phyloP scores from a whole-genome alignment of 2,797 vertebrate genomes.

The Acomys russatus region DNA sequence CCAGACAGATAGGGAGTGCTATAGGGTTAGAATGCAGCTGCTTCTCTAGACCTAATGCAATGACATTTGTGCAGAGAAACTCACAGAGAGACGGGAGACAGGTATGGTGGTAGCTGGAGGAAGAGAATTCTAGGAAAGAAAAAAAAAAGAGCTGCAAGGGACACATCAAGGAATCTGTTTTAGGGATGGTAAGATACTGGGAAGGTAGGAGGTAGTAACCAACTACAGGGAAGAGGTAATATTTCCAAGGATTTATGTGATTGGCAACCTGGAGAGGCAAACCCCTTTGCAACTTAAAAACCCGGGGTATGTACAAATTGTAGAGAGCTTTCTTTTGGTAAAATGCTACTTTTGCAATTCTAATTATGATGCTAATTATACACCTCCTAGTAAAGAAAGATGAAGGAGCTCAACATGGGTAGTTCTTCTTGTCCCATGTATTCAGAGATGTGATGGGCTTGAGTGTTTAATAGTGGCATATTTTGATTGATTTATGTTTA shows the following conservation, averaged over 20 bases:
- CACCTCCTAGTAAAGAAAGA: conserved; percentile 22
- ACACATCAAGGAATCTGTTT: not conserved
- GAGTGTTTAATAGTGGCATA: not conserved
- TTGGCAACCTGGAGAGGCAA: not conserved
- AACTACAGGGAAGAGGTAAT: not conserved
- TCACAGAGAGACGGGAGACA: not conserved
- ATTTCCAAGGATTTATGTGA: not conserved
- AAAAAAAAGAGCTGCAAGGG: not conserved
- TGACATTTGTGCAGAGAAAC: not conserved
- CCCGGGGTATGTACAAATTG: not conserved
- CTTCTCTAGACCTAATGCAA: not conserved
- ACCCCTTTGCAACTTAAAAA: not conserved
- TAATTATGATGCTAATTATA: not conserved
- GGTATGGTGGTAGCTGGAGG: not conserved
- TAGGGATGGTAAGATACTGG: conserved; percentile 15
- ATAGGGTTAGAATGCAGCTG: not conserved
- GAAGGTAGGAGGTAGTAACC: not conserved
- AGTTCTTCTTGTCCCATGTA: conserved; percentile 29
- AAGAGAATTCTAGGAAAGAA: conserved; percentile 29
- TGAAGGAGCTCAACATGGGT: not conserved
- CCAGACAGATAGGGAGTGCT: not conserved
- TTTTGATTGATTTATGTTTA: conserved; percentile 17
- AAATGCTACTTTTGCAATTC: not conserved
- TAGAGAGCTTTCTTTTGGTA: not conserved
- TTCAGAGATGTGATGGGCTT: not conserved